Percentiles rank a stretch among this genome's conserved stretches.
Conservation (phyloP, 2,888 invertebrate species). For the Leucozona laternaria region DNA sequence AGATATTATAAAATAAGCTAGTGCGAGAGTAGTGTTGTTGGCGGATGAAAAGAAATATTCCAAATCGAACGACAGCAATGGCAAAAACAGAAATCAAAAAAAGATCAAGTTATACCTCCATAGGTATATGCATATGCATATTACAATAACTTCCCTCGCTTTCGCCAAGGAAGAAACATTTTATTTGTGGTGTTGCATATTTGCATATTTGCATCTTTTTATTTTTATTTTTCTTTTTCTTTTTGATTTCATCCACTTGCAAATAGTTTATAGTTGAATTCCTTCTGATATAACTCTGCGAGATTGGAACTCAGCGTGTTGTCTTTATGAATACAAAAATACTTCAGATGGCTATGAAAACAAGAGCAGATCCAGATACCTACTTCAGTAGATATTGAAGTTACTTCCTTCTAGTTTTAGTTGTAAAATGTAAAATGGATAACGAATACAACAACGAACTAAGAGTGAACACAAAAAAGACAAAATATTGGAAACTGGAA, state of each 20-base stretch:
- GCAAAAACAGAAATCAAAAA: conserved; percentile 61
- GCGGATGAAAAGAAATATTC: not conserved
- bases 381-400: conserved; percentile 46
- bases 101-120: not conserved
- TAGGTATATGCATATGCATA: no score
- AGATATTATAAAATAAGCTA: conserved; percentile 62
- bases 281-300: conserved; percentile 5
- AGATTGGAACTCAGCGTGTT: conserved; percentile 50
- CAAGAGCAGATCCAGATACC: not conserved
- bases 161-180: conserved; percentile 43
- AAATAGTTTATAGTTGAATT: conserved; percentile 43
- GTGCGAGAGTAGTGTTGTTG: not conserved
- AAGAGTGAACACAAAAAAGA: not conserved
- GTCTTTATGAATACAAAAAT: conserved; percentile 63
- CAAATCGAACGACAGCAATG: conserved; percentile 62
- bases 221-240: not conserved
- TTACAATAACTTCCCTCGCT: not conserved
- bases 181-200: conserved; percentile 58
- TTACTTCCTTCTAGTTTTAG: conserved; percentile 26
- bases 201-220: not conserved
- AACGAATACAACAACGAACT: conserved; percentile 6
- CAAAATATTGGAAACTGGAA: conserved; percentile 56
- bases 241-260: conserved; percentile 53
- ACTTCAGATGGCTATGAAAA: not conserved
- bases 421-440: conserved; percentile 25